A percentile compares a stretch with the other conserved stretches of the same genome.
Evolutionary conservation across 2,888 invertebrate species (phyloP).

Genomic region (Sepioteuthis lessoniana): DNA sequence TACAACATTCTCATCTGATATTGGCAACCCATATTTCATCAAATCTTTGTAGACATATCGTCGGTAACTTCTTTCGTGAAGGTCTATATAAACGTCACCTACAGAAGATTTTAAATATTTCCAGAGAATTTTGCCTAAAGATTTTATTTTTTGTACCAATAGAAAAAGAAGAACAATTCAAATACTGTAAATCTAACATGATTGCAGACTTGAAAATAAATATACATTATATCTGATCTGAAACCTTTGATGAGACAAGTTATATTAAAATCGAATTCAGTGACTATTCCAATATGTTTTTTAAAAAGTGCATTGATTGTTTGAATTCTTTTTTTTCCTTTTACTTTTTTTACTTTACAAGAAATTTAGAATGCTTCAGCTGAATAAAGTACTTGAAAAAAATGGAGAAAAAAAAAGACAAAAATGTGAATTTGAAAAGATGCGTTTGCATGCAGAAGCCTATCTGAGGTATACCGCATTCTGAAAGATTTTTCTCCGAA

Average conservation of each 20-base stretch:
- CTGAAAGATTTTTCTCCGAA: not conserved
- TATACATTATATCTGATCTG: not conserved
- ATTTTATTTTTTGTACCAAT: not conserved
- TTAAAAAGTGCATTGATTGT: not conserved
- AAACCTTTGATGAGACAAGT: not conserved
- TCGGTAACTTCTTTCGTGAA: not conserved
- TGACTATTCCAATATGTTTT: not conserved
- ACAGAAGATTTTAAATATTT: not conserved
- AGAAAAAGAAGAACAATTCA: not conserved
- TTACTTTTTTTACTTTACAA: not conserved
- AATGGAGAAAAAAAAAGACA: not conserved
- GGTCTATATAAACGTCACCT: not conserved
- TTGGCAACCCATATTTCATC: too few relatives aligned
- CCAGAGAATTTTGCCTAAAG: not conserved
- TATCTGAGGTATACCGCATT: not conserved
- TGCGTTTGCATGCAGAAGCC: not conserved
- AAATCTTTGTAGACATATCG: too few relatives aligned
- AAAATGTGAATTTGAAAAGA: not conserved
- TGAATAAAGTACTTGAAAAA: not conserved
- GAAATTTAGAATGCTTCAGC: not conserved
- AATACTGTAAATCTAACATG: not conserved
- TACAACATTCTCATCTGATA: too few relatives aligned
- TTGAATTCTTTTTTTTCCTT: not conserved
- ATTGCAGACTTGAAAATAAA: not conserved
- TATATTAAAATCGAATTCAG: not conserved